These are phyloP conservation scores for Drosophila prostipennis DNA, from an alignment of 2,888 invertebrate species.

Conservation along the genomic window DNA sequence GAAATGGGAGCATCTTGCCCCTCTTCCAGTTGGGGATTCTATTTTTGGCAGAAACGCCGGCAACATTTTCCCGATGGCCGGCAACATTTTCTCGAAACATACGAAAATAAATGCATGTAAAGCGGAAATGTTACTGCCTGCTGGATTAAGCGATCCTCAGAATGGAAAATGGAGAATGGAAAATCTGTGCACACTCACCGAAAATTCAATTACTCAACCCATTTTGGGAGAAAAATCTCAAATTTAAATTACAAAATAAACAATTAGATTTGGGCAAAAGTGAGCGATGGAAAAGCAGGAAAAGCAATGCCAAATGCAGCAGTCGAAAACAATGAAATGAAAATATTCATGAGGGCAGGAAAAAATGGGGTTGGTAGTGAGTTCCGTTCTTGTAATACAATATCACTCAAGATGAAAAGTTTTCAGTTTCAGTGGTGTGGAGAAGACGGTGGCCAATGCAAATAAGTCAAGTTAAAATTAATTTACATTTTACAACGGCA, in stretches of 20 bases:
- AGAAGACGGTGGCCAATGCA: slow-evolving; percentile 31
- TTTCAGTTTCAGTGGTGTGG: slow-evolving; percentile 59
- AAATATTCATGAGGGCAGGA: slow-evolving; percentile 63
- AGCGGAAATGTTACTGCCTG: slow-evolving; percentile 31
- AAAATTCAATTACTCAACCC: slow-evolving; percentile 71
- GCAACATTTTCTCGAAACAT: slow-evolving; percentile 27
- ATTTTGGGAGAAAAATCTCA: slow-evolving; percentile 48
- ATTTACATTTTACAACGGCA: slow-evolving; percentile 52
- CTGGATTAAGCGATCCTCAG: slow-evolving; percentile 38
- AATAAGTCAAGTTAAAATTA: slow-evolving; percentile 54
- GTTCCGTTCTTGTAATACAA: slow-evolving; percentile 59
- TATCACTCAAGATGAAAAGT: slow-evolving; percentile 57
- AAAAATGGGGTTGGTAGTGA: slow-evolving; percentile 30
- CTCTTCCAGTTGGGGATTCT: slow-evolving; percentile 55
- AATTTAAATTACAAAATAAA: slow-evolving; percentile 78
- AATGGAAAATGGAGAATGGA: slow-evolving; percentile 13
- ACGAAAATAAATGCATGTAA: slow-evolving; percentile 32
- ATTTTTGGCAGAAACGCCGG: slow-evolving; percentile 66
- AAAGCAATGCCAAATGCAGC: slow-evolving; percentile 54
- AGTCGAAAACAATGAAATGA: slow-evolving; percentile 54
- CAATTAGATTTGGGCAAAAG: slow-evolving; percentile 68
- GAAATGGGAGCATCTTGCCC: slow-evolving; percentile 26
- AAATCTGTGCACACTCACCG: slow-evolving; percentile 22
- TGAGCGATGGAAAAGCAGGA: slow-evolving; percentile 28
- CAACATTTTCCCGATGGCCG: slow-evolving; percentile 60